Base-by-base conservation (phyloP, 2,888 invertebrate genomes). In the Autographa gamma region DNA sequence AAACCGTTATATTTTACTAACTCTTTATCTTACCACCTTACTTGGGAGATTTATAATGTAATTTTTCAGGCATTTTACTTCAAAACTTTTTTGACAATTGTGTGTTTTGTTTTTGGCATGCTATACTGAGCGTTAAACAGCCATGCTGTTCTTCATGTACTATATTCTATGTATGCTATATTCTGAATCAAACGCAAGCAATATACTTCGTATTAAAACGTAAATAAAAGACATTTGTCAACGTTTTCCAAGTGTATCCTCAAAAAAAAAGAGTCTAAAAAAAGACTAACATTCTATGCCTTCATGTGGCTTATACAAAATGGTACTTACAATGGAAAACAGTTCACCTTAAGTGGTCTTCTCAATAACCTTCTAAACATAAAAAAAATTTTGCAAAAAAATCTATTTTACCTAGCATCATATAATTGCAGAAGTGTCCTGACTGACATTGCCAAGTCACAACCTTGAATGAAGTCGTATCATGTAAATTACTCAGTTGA, bases 391-490 rank as follows among this genome's bases (percentile, higher is more conserved):
- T n/a, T n/a, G n/a, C 1, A 9, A 2, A 7, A 48, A 48, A 48
- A 48, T 54, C 3, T 76, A 71, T 63, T 71, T 58, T 59, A 80
- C 64, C 71, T 76, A 71, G 65, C n/a, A 76, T 65, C 71, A 71
- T 66, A 76, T 66, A 76, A 76, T 76, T 63, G 76, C 58, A 67
- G 71, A 77, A 76, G 77, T 80, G 67, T 68, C 62, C 60, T 63
- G 38, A 43, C 63, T 68, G 80, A 76, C 80, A 71, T 54, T 71
- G 14, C 1, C 65, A 76, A 71, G 76, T 79, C 66, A 11, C 18
- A 1, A 38, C 56, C n/a, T 52, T 66, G 48, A 48, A 2, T 13
- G 19, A 0, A 58, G 19, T 56, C 32, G 25, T 34, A 63, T 19
- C 54, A 56, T 25, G 25, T 56, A 56, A 56, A 56, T 56, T 19